A percentile compares a stretch with the other conserved stretches of the same genome.
phyloP scores from a whole-genome alignment of 2,113 vertebrate genomes.

The Erpornis zantholeuca region DNA sequence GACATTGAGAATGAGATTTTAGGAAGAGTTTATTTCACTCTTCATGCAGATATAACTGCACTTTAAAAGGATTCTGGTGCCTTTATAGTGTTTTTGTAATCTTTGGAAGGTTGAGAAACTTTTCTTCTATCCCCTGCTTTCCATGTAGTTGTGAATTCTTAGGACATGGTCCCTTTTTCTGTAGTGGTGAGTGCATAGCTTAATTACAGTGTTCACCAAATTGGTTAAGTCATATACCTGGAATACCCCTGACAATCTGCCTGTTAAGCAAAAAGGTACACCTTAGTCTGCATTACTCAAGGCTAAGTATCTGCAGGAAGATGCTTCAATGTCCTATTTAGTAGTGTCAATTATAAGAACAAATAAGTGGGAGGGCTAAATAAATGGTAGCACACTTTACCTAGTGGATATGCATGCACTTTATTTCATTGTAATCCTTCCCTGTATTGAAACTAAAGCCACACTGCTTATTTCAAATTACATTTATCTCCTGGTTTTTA shows the following conservation, averaged over 20 bases:
- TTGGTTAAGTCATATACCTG: not conserved
- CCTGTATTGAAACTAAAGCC: not conserved
- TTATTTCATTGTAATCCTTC: not conserved
- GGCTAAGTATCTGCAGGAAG: not conserved
- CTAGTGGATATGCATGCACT: not conserved
- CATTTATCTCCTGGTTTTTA: not conserved
- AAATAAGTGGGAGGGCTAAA: not conserved
- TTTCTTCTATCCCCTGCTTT: not conserved
- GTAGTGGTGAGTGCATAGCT: rapidly evolving
- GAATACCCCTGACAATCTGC: not conserved
- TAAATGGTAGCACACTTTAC: not conserved
- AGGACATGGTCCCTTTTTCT: not conserved
- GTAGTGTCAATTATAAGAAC: not conserved
- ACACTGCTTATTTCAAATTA: not conserved
- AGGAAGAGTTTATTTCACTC: conserved; percentile 8
- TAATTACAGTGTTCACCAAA: not conserved
- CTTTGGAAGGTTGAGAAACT: not conserved
- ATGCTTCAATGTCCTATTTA: not conserved
- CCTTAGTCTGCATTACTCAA: not conserved
- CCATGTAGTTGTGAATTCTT: not conserved
- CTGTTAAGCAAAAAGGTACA: not conserved
- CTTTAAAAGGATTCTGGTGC: conserved; percentile 1
- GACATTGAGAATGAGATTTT: conserved; percentile 32
- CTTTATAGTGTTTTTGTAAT: not conserved
- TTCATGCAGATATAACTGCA: conserved; percentile 22